A percentile compares a stretch with the other conserved stretches of the same genome.
Conservation (phyloP, 2,797 vertebrate species). For the Melanogrammus aeglefinus region DNA sequence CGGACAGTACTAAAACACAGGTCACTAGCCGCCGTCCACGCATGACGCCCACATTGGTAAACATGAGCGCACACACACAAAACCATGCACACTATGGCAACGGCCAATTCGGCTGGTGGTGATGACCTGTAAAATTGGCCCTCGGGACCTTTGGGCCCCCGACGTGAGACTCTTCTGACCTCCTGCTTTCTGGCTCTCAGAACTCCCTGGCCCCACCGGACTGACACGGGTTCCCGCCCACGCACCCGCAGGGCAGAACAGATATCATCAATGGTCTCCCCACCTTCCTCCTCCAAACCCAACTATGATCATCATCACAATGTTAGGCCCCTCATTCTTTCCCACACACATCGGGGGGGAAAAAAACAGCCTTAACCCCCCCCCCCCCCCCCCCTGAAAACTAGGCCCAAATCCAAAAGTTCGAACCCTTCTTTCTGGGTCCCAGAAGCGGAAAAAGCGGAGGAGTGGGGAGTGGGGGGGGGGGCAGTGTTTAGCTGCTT, state of each 20-base stretch:
- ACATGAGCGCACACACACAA: conserved; percentile 15
- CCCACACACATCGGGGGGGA: not conserved
- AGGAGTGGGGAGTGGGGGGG: no score
- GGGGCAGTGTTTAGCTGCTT: not conserved
- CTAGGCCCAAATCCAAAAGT: not conserved
- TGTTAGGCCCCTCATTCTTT: not conserved
- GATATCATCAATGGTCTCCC: not conserved
- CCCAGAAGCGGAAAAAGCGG: not conserved
- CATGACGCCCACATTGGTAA: conserved; percentile 9
- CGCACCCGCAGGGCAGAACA: not conserved
- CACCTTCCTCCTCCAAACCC: not conserved
- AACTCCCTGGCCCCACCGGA: not conserved
- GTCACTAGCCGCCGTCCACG: conserved; percentile 42
- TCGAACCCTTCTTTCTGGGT: not conserved
- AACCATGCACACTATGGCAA: conserved; percentile 32
- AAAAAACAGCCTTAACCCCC: not conserved
- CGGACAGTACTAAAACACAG: conserved; percentile 21
- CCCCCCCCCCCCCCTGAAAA: not conserved
- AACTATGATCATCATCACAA: not conserved
- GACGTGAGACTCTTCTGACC: not conserved
- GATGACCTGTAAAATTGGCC: conserved; percentile 65
- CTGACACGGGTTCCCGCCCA: not conserved
- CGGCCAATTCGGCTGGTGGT: conserved; percentile 33
- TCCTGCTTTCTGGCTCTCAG: not conserved
- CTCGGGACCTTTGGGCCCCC: conserved; percentile 35